phyloP scores from a whole-genome alignment of 2,888 invertebrate species.

The Hedya salicella region DNA sequence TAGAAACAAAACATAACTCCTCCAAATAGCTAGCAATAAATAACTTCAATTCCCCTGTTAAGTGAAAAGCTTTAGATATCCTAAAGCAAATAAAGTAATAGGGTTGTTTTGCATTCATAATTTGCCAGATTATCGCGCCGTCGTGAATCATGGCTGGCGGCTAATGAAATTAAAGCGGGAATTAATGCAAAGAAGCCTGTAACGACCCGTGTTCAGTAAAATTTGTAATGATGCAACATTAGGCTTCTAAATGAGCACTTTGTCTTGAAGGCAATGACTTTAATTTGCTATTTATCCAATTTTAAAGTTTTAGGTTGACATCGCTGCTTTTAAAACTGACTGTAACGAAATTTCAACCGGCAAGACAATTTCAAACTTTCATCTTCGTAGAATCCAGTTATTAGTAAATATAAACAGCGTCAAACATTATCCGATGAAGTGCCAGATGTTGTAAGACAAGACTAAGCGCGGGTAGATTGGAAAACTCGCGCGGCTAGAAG shows the following conservation, averaged over 20 bases:
- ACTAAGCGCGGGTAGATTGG: no score
- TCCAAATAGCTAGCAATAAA: neutral
- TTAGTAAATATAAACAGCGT: no score
- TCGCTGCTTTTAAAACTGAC: no score
- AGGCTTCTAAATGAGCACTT: slow-evolving; percentile 8
- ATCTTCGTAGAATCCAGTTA: no score
- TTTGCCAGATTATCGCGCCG: slow-evolving; percentile 51
- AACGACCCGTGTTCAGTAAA: slow-evolving; percentile 40
- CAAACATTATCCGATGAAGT: no score
- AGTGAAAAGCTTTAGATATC: slow-evolving; percentile 13
- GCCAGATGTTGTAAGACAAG: no score
- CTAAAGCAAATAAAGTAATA: slow-evolving; percentile 27
- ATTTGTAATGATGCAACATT: slow-evolving; percentile 29
- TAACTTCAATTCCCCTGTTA: neutral
- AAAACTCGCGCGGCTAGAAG: no score
- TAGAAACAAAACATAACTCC: neutral
- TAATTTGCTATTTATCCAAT: no score
- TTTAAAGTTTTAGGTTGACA: no score
- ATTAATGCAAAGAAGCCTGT: slow-evolving; percentile 53
- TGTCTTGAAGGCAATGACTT: slow-evolving; percentile 1
- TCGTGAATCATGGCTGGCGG: slow-evolving; percentile 50
- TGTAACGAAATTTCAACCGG: no score
- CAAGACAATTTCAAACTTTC: no score
- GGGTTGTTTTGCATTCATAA: slow-evolving; percentile 45
- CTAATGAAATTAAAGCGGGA: slow-evolving; percentile 53